Conservation (phyloP, 2,888 invertebrate genomes). For the Monoplex corrugatus region DNA sequence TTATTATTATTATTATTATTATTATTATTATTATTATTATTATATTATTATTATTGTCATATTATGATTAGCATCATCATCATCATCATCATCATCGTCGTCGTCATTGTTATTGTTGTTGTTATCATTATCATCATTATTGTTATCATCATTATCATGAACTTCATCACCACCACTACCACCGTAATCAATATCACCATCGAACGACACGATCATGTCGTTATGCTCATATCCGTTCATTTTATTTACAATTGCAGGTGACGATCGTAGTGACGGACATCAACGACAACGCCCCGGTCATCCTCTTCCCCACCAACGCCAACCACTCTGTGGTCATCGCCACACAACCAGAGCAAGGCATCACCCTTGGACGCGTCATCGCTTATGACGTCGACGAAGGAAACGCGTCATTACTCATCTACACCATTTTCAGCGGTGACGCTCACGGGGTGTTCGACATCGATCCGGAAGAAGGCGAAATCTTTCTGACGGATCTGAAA, state of each 20-base stretch:
- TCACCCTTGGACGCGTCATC: slow-evolving; percentile 59
- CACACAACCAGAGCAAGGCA: slow-evolving; percentile 52
- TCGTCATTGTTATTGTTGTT: too few species aligned
- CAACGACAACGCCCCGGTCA: slow-evolving; percentile 82
- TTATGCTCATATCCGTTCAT: neutral
- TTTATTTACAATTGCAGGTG: slow-evolving; percentile 47
- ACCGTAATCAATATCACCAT: too few species aligned
- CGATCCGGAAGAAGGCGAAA: slow-evolving; percentile 92
- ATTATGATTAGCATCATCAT: too few species aligned
- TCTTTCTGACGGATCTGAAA: slow-evolving; percentile 86
- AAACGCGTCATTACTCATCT: slow-evolving; percentile 92
- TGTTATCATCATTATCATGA: too few species aligned
- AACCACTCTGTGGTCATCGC: slow-evolving; percentile 90
- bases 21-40: neutral
- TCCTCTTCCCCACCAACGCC: slow-evolving; percentile 95
- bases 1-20: neutral
- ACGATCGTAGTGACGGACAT: slow-evolving; percentile 67
- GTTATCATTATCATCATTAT: too few species aligned
- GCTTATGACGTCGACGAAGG: slow-evolving; percentile 87
- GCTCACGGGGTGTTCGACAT: slow-evolving; percentile 79
- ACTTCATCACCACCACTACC: too few species aligned
- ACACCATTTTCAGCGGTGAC: slow-evolving; percentile 93
- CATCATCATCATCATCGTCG: too few species aligned
- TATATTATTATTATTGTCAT: neutral
- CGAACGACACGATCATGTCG: too few species aligned